Conservation (phyloP, 2,888 invertebrate genomes). For the Catocala fraxini region DNA sequence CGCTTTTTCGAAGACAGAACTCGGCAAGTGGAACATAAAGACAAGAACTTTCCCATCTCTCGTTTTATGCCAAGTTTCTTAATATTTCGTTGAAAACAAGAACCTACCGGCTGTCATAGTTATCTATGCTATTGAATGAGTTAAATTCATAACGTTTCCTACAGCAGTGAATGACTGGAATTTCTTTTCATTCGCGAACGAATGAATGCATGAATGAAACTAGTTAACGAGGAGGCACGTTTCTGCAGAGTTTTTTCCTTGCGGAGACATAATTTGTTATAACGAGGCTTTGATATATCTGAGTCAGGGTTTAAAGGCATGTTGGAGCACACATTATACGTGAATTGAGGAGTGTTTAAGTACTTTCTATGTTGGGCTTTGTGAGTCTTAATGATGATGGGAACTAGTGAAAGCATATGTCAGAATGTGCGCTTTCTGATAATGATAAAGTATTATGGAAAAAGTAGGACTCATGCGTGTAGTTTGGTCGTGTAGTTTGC, state of each 20-base stretch:
- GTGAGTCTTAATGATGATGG: not conserved
- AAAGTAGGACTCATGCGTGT: too few species aligned
- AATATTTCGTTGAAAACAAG: constrained; percentile 1
- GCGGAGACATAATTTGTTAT: constrained; percentile 48
- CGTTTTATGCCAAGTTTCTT: not conserved
- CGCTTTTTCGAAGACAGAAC: not conserved
- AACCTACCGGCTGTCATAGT: constrained; percentile 6
- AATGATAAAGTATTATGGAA: too few species aligned
- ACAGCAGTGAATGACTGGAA: constrained; percentile 21
- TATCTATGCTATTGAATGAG: constrained; percentile 19
- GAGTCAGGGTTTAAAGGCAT: constrained; percentile 17
- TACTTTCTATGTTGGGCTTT: constrained; percentile 14
- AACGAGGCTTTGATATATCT: constrained; percentile 53
- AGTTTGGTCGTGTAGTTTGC: too few species aligned
- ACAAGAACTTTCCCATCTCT: not conserved
- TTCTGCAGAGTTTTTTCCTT: constrained; percentile 35
- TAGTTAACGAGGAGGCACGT: constrained; percentile 61
- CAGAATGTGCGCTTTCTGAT: too few species aligned
- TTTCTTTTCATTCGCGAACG: constrained; percentile 47
- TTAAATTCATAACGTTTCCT: constrained; percentile 44
- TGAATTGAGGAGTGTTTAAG: constrained; percentile 12
- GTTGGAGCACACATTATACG: constrained; percentile 13
- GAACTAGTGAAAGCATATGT: too few species aligned
- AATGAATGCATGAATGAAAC: constrained; percentile 63
- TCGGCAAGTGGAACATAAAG: constrained; percentile 1